These are phyloP conservation scores for Elegia similella DNA, from an alignment of 2,888 invertebrate species.

Conservation along the genomic window DNA sequence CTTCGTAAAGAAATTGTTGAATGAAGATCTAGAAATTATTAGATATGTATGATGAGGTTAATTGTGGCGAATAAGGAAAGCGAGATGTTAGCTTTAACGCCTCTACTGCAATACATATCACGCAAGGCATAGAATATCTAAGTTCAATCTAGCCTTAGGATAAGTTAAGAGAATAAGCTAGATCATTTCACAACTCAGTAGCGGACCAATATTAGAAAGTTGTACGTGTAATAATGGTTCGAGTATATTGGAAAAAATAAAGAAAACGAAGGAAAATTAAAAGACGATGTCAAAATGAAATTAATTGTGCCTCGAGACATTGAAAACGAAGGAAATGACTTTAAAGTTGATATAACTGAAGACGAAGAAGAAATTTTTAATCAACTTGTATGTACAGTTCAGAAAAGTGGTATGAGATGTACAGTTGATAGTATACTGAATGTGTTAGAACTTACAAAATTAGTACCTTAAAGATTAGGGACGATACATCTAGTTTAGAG, in stretches of 20 bases:
- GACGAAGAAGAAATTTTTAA: slow-evolving; percentile 19
- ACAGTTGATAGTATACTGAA: slow-evolving; percentile 58
- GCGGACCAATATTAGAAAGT: slow-evolving; percentile 82
- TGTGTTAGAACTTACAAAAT: slow-evolving; percentile 61
- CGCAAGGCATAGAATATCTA: slow-evolving; percentile 75
- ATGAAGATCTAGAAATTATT: slow-evolving; percentile 35
- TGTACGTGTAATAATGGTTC: slow-evolving; percentile 72
- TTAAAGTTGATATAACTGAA: slow-evolving; percentile 10
- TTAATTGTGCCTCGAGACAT: slow-evolving; percentile 19
- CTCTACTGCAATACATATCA: slow-evolving; percentile 80
- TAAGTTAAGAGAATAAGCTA: slow-evolving; percentile 66
- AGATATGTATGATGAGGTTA: slow-evolving; percentile 36
- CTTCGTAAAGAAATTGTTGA: slow-evolving; percentile 36
- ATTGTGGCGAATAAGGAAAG: slow-evolving; percentile 41
- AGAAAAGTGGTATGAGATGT: slow-evolving; percentile 36
- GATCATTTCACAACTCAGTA: slow-evolving; percentile 78
- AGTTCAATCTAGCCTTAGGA: slow-evolving; percentile 72
- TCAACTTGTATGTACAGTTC: slow-evolving; percentile 22
- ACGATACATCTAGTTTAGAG: slow-evolving; percentile 67
- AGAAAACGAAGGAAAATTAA: slow-evolving; percentile 9
- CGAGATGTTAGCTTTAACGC: slow-evolving; percentile 67
- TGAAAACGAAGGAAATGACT: slow-evolving; percentile 9
- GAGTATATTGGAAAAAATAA: slow-evolving; percentile 29
- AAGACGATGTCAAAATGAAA: slow-evolving; percentile 13
- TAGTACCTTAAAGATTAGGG: slow-evolving; percentile 60